phyloP scores from a whole-genome alignment of 1,140 invertebrate species.

The Cyclina sinensis region DNA sequence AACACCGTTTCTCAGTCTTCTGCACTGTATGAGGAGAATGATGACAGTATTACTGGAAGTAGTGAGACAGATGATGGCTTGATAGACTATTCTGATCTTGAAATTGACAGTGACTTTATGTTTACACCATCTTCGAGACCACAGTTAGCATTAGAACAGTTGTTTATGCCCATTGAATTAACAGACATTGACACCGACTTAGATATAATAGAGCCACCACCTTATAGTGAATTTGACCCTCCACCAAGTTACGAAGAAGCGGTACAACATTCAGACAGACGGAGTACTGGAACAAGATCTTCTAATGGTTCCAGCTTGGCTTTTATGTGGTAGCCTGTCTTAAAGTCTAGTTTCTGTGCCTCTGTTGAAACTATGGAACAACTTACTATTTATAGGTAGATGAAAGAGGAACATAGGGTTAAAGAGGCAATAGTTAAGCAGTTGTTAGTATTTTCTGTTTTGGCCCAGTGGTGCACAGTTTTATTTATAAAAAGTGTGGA shows the following conservation, averaged over 20 bases:
- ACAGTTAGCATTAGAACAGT: constrained; percentile 53
- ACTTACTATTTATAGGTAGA: too few species aligned
- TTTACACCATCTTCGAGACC: not conserved
- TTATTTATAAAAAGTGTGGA: too few species aligned
- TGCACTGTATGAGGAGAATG: constrained; percentile 16
- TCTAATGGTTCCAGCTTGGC: constrained; percentile 43
- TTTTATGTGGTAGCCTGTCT: constrained; percentile 61
- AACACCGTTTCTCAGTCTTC: not conserved
- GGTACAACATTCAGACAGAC: constrained; percentile 26
- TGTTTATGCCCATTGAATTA: constrained; percentile 37
- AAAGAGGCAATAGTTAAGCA: too few species aligned
- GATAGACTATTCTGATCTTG: constrained; percentile 37
- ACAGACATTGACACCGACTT: not conserved
- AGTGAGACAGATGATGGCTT: constrained; percentile 22
- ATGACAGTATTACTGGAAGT: constrained; percentile 51
- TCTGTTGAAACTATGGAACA: not conserved
- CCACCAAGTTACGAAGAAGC: constrained; percentile 61
- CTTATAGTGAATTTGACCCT: constrained; percentile 54
- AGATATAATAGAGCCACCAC: constrained; percentile 23
- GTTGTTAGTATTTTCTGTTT: too few species aligned
- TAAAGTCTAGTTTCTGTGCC: too few species aligned
- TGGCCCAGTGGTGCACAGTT: too few species aligned
- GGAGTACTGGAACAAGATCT: constrained; percentile 43
- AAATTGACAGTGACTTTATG: not conserved
- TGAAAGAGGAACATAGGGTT: too few species aligned